Evolutionary conservation across 2,113 vertebrate genomes (phyloP).

Genomic region (Pampusana beccarii): DNA sequence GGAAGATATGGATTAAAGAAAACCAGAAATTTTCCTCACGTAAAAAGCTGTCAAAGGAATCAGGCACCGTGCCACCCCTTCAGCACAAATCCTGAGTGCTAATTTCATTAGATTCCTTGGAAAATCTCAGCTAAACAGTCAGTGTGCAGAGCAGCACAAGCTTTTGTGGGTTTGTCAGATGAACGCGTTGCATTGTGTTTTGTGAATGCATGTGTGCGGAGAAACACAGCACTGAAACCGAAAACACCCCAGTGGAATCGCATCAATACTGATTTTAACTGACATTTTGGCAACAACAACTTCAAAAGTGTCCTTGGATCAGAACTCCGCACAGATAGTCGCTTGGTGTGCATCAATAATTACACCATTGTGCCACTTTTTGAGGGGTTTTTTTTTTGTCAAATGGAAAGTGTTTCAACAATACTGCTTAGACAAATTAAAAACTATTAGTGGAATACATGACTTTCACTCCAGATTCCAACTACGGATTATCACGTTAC

Average conservation of each 20-base stretch:
- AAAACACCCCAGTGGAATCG: not conserved
- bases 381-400: not conserved
- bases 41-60: not conserved
- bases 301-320: conserved; percentile 29
- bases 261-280: not conserved
- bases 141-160: not conserved
- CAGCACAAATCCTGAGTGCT: not conserved
- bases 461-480: not conserved
- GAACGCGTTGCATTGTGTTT: rapidly evolving
- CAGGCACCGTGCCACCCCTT: not conserved
- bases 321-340: conserved; percentile 49
- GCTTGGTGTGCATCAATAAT: conserved; percentile 48
- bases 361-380: conserved; percentile 9
- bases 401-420: conserved; percentile 4
- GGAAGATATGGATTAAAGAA: not conserved
- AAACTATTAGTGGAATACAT: not conserved
- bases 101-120: not conserved
- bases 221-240: not conserved
- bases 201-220: not conserved
- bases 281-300: not conserved
- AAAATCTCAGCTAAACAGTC: not conserved
- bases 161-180: not conserved
- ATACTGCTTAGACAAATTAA: not conserved
- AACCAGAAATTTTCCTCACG: not conserved
- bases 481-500: not conserved